Conservation (phyloP, 2,113 vertebrate genomes). For the Equus przewalskii region DNA sequence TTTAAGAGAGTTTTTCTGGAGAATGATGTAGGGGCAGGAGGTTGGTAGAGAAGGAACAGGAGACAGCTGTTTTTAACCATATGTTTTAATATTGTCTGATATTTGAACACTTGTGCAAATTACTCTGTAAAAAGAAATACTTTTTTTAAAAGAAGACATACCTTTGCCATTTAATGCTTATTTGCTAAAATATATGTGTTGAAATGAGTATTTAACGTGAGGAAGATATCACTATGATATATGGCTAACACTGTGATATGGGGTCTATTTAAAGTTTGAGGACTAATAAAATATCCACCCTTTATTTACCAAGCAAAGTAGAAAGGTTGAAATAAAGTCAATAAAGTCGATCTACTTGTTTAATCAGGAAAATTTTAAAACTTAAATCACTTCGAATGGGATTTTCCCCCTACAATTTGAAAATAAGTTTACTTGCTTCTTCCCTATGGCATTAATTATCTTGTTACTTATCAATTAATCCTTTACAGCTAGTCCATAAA, state of each 20-base stretch:
- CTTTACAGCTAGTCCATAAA: not conserved
- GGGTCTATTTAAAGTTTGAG: not conserved
- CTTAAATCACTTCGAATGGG: not conserved
- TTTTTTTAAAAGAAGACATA: not conserved
- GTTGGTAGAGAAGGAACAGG: not conserved
- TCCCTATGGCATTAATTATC: not conserved
- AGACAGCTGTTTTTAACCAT: not conserved
- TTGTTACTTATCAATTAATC: constrained; percentile 34
- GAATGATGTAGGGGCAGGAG: not conserved
- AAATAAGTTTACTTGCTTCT: constrained; percentile 37
- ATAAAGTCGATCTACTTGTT: not conserved
- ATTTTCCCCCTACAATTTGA: not conserved
- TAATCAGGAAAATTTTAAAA: not conserved
- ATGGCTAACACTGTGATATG: not conserved
- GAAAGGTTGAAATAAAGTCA: constrained; percentile 7
- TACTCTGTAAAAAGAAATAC: not conserved
- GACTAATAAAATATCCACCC: not conserved
- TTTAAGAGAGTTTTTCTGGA: not conserved
- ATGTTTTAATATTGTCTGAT: not conserved
- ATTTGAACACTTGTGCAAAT: not conserved
- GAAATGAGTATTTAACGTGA: not conserved
- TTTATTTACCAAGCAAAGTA: not conserved
- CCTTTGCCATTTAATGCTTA: not conserved
- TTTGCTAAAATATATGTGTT: not conserved
- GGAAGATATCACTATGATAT: not conserved